Evolutionary conservation across 1,140 invertebrate genomes (phyloP).

Genomic region (Ceratosolen solmsi): DNA sequence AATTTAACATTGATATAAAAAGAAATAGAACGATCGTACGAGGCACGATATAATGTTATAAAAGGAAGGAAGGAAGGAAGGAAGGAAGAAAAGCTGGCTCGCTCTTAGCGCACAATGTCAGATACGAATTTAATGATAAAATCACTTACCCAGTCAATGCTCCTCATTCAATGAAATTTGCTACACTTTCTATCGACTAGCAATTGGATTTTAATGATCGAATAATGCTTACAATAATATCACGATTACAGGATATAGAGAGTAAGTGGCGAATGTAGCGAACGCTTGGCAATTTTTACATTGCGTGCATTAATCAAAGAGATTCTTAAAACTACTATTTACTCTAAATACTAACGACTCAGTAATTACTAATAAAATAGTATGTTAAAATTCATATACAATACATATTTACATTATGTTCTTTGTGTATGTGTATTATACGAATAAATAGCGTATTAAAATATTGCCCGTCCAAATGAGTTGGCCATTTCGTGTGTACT

Average conservation of each 20-base stretch:
- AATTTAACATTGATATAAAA: not conserved
- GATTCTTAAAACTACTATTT: not conserved
- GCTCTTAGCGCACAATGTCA: not conserved
- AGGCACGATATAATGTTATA: not conserved
- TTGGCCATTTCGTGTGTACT: not conserved
- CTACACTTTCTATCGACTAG: not conserved
- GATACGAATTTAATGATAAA: not conserved
- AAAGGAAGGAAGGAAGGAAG: too few species aligned
- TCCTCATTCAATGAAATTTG: not conserved
- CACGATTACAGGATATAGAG: not conserved
- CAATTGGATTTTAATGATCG: not conserved
- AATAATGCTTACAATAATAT: not conserved
- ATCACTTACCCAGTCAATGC: not conserved
- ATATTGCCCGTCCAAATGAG: not conserved
- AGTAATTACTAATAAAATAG: not conserved
- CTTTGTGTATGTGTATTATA: not conserved
- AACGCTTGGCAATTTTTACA: too few species aligned
- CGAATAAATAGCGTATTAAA: not conserved
- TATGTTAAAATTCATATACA: not conserved
- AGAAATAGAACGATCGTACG: not conserved
- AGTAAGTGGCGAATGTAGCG: not conserved
- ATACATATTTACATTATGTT: not conserved
- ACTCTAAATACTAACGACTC: not conserved
- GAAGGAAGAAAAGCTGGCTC: too few species aligned
- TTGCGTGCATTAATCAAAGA: too few species aligned